Conservation (phyloP, 2,113 vertebrate genomes). For the Cyanoderma ruficeps region DNA sequence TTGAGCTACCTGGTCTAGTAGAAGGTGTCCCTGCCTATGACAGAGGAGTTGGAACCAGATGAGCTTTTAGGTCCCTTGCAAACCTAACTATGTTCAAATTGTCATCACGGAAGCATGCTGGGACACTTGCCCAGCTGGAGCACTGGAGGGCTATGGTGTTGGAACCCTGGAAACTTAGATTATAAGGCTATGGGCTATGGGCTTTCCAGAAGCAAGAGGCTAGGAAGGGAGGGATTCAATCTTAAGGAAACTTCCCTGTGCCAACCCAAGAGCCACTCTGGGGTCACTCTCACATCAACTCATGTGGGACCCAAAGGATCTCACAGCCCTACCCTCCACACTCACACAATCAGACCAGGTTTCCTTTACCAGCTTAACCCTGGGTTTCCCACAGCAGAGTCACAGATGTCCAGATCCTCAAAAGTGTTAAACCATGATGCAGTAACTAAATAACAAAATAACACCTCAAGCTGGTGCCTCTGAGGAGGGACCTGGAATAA, state of each 20-base stretch:
- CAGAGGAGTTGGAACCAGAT: background rate
- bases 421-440: background rate
- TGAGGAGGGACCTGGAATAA: background rate
- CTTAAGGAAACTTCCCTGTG: too few relatives aligned
- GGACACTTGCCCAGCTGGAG: background rate
- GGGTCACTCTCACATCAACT: background rate
- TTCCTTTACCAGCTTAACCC: background rate
- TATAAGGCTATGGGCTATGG: background rate
- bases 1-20: background rate
- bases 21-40: too few relatives aligned
- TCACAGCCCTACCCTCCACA: background rate
- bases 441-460: background rate
- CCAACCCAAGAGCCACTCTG: background rate
- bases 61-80: background rate
- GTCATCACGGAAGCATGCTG: background rate
- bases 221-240: background rate
- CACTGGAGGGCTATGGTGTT: background rate
- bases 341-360: background rate
- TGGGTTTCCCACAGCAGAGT: background rate
- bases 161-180: too few relatives aligned
- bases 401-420: background rate
- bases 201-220: background rate
- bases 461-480: background rate
- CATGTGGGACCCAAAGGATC: background rate
- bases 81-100: background rate